Base-by-base conservation (phyloP, 1,140 invertebrate genomes). In the Bombus waltoni region DNA sequence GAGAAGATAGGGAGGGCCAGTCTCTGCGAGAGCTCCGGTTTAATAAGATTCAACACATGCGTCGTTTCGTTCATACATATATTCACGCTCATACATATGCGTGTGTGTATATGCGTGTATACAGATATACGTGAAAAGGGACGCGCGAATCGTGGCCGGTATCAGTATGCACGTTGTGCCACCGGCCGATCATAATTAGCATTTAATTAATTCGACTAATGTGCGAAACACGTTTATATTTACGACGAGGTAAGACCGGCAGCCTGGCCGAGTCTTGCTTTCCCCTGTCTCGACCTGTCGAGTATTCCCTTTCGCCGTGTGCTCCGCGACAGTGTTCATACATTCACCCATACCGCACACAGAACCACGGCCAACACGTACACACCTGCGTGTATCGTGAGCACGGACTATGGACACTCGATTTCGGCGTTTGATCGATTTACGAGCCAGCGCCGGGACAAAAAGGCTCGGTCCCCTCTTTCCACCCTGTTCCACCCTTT, bases 181-280 rank as follows among this genome's bases (percentile, higher is more conserved):
- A 89, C 71, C 81, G 82, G 28, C 90, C 82, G 86, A 92, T 91
- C 89, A 91, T 92, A 93, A 93, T 93, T 93, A 93, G 91, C 92
- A 93, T 93, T 92, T 93, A 93, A 93, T 93, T 93, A 93, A 93
- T 93, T 92, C 91, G 90, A 91, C 92, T 90, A 91, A 93, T 92
- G 92, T 84, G 91, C 87, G 90, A 93, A 89, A 92, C 91, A 92
- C 88, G 90, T 91, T 92, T 90, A 90, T 92, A 91, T 87, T 89
- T 91, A 90, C 87, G 91, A 89, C 65, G 82, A 80, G 88, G 78
- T 78, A 79, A 86, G 87, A 83, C 70, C 74, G 74, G 68, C 73
- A 62, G 83, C 81, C 47, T 80, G 72, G 59, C 28, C 75, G 84
- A 86, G 80, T 59, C 75, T 84, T 84, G 65, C 73, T 76, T 77